A percentile compares a stretch with the other conserved stretches of the same genome.
Conservation (phyloP, 2,113 vertebrate genomes). For the Ellobius talpinus region DNA sequence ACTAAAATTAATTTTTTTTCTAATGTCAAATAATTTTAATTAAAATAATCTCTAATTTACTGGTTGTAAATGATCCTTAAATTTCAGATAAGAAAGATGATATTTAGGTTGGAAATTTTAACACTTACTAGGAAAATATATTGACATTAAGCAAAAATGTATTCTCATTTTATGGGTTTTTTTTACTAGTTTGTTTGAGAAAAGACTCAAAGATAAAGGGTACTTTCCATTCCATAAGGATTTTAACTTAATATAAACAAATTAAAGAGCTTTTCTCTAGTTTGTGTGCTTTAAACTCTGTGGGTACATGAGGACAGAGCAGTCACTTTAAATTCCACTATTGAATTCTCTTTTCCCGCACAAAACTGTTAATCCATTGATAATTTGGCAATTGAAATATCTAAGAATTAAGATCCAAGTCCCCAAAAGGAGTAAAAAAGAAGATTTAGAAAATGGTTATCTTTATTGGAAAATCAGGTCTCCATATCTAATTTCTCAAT, state of each 20-base stretch:
- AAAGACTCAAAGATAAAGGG: background rate
- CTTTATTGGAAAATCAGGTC: background rate
- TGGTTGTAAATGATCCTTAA: background rate
- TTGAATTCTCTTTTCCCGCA: background rate
- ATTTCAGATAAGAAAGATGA: background rate
- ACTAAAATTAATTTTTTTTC: background rate
- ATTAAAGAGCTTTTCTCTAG: background rate
- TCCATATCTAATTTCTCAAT: background rate
- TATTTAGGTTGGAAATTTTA: background rate
- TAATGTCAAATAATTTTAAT: background rate
- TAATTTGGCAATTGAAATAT: background rate
- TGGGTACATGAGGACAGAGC: background rate
- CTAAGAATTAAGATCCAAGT: background rate
- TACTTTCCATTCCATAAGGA: background rate
- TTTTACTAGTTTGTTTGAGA: background rate
- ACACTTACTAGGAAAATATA: background rate
- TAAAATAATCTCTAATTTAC: background rate
- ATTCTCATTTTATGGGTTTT: background rate
- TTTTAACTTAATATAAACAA: background rate
- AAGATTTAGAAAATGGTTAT: background rate
- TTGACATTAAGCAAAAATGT: background rate
- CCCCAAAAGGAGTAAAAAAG: background rate
- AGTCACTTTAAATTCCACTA: background rate
- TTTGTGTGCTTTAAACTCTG: background rate
- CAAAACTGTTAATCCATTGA: background rate